These are phyloP conservation scores for Crocuta crocuta DNA, from an alignment of 2,113 vertebrate genomes.

Conservation along the genomic window DNA sequence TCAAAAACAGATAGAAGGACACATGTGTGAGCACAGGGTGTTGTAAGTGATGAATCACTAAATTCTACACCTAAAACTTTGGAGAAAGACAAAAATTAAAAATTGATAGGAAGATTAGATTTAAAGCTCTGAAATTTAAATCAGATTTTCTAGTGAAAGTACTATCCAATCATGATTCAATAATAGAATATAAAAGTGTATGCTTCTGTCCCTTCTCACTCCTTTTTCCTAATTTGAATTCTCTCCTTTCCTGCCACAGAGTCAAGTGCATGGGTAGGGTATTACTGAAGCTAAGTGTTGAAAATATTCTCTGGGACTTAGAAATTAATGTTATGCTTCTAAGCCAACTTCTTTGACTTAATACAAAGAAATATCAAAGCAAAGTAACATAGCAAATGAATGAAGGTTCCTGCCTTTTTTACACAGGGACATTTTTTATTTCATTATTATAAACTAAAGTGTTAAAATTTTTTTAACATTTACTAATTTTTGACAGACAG, in stretches of 20 bases:
- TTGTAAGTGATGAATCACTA: neutral
- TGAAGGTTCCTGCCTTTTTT: neutral
- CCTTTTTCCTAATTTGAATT: neutral
- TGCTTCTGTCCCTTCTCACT: neutral
- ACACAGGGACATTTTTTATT: neutral
- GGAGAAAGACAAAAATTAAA: neutral
- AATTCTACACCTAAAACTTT: neutral
- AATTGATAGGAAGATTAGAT: neutral
- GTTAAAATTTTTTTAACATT: neutral
- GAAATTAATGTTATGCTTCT: slow-evolving; percentile 11
- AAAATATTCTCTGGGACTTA: neutral
- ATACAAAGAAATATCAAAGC: neutral
- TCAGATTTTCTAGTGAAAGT: neutral
- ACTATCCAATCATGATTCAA: neutral
- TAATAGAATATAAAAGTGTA: neutral
- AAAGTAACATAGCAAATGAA: neutral
- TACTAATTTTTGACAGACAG: too few relatives aligned
- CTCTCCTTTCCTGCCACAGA: neutral
- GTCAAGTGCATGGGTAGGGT: neutral
- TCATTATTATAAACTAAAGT: neutral
- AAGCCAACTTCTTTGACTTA: neutral
- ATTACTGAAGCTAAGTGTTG: neutral
- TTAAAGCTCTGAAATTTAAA: neutral
- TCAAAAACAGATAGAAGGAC: neutral
- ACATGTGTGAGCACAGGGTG: neutral